A percentile compares a stretch with the other conserved stretches of the same genome.
Evolutionary conservation across 2,113 vertebrate species (phyloP).

Genomic region (Ptychochromis oligacanthus): DNA sequence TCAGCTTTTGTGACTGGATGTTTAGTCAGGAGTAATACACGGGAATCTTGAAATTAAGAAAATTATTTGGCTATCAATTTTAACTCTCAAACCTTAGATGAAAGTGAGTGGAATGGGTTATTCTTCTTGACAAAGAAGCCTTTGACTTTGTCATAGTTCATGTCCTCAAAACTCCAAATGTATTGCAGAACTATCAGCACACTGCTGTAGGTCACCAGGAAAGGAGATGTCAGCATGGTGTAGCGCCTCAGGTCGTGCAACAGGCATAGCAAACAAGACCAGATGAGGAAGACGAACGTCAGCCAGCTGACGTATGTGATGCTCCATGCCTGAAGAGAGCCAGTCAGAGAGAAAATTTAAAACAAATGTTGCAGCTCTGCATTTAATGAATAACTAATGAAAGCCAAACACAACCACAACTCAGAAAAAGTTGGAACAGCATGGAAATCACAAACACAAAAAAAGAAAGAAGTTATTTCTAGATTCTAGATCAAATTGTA

Average conservation of each 20-base stretch:
- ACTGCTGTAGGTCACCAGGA: constrained; percentile 95
- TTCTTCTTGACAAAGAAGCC: constrained; percentile 86
- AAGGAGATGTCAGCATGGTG: constrained; percentile 94
- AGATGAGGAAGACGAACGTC: constrained; percentile 94
- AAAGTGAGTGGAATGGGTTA: constrained; percentile 83
- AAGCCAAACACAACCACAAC: not conserved
- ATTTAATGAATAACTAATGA: not conserved
- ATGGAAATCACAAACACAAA: not conserved
- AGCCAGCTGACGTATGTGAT: constrained; percentile 99
- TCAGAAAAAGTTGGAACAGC: not conserved
- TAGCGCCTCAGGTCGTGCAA: constrained; percentile 91
- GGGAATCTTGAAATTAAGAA: not conserved
- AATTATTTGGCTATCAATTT: not conserved
- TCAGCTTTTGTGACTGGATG: not conserved
- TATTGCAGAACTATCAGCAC: constrained; percentile 90
- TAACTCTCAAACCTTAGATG: constrained; percentile 84
- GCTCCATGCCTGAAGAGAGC: constrained; percentile 84
- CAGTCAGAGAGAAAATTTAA: not conserved
- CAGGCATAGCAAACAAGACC: constrained; percentile 97
- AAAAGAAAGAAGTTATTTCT: not conserved
- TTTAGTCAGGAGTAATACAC: not conserved
- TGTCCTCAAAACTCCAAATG: constrained; percentile 90
- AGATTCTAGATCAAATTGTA: not conserved
- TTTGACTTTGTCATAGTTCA: constrained; percentile 57
- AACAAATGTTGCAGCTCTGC: not conserved